These are phyloP conservation scores for Trimorus sp. DNA, from an alignment of 2,888 invertebrate genomes.

Conservation along the genomic window DNA sequence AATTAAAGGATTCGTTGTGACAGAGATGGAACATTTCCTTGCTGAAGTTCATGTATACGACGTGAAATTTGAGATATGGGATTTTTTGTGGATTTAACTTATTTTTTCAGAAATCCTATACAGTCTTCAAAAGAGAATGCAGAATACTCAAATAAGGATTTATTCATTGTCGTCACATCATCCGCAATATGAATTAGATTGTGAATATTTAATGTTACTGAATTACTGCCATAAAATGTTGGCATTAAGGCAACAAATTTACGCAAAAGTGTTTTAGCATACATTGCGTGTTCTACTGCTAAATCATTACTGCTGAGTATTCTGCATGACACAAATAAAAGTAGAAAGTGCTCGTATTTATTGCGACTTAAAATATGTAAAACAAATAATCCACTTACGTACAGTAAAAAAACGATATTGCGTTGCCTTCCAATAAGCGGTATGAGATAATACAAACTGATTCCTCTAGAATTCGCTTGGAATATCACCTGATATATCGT, in stretches of 20 bases:
- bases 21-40: neutral
- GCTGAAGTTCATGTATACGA: slow-evolving; percentile 21
- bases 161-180: slow-evolving; percentile 43
- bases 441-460: slow-evolving; percentile 11
- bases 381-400: slow-evolving; percentile 4
- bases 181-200: slow-evolving; percentile 62
- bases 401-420: slow-evolving; percentile 13
- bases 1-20: slow-evolving; percentile 17
- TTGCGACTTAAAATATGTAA: neutral
- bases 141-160: slow-evolving; percentile 37
- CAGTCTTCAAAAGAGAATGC: slow-evolving; percentile 22
- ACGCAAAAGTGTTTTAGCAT: slow-evolving; percentile 39
- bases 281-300: slow-evolving; percentile 1
- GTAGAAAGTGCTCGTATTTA: slow-evolving; percentile 52
- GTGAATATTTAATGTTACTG: slow-evolving; percentile 61
- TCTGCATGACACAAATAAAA: slow-evolving; percentile 54
- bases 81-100: slow-evolving; percentile 24
- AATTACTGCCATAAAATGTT: slow-evolving; percentile 55
- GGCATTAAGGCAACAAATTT: slow-evolving; percentile 52
- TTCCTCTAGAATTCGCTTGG: slow-evolving; percentile 28
- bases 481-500: slow-evolving; percentile 1
- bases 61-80: slow-evolving; percentile 19
- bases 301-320: slow-evolving; percentile 22
- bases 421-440: slow-evolving; percentile 4
- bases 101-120: slow-evolving; percentile 16